Percentiles rank a stretch among this genome's conserved stretches.
Evolutionary conservation across 2,113 vertebrate genomes (phyloP).

Genomic region (Trogon melanurus): DNA sequence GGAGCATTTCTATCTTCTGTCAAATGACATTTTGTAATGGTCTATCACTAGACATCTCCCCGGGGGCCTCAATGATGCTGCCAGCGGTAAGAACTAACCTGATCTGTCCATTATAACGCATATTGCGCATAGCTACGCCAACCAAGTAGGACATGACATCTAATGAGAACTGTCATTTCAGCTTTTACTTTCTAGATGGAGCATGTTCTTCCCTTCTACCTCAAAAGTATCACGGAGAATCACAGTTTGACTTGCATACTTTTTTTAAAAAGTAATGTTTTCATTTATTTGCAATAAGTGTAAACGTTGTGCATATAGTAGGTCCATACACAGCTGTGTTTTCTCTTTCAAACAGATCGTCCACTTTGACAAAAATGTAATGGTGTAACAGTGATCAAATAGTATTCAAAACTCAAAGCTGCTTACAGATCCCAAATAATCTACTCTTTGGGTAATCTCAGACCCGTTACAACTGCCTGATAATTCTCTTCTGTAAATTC

Average conservation of each 20-base stretch:
- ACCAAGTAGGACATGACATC: rapidly evolving
- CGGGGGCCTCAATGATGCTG: background rate
- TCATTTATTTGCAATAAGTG: background rate
- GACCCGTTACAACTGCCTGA: background rate
- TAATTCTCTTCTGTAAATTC: background rate
- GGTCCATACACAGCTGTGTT: background rate
- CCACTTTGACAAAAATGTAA: background rate
- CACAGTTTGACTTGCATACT: background rate
- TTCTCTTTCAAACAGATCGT: background rate
- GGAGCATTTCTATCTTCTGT: background rate
- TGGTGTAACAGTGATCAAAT: background rate
- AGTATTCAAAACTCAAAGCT: background rate
- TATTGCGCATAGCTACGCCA: background rate
- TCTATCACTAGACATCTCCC: background rate
- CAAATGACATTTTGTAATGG: background rate
- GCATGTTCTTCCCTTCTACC: background rate
- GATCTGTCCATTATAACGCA: background rate
- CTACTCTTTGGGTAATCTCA: background rate
- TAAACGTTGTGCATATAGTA: background rate
- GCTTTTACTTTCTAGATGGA: background rate
- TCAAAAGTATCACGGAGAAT: background rate
- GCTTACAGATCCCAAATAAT: background rate
- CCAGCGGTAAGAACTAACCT: background rate
- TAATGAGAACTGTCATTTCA: background rate
- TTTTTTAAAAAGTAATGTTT: background rate